Base-by-base conservation (phyloP, 2,113 vertebrate species). In the Pseudonaja textilis region DNA sequence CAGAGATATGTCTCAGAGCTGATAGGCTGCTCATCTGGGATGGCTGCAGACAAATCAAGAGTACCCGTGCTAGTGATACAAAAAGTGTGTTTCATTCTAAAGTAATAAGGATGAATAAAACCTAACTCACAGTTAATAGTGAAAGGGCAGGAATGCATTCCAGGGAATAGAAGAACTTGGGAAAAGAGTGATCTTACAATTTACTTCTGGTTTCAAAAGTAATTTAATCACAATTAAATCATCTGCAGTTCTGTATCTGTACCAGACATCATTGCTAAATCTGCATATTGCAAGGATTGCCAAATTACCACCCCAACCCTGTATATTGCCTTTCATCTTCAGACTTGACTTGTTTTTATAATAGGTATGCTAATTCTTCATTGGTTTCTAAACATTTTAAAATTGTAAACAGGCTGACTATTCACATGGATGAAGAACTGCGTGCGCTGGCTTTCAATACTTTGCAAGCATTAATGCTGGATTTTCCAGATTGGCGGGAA, bases 361-460 rank as follows among this genome's bases (percentile, higher is more conserved):
- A 10, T 6, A 50, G 47, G 86, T n/a, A 26, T 34, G n/a, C 12
- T 61, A 39, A 87, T n/a, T 25, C 56, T 87, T 87, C 29, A 14
- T 11, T 56, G 12, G 50, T 45, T 93, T 91, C 81, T 95, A 95
- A 85, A 96, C 29, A 52, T 12, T 52, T 52, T 12, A 94, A 96
- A 93, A 61, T 96, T 96, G 90, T 94, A 34, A 94, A 92, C 96
- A 99, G 99, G 97, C 96, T 99, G 96, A 99, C 99, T 89, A 98
- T 99, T 97, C 99, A 99, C 95, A 99, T 99, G 99, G 99, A 99
- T 90, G 99, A 99, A 97, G 99, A 99, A 96, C 98, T 99, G 69
- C 98, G 99, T 74, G 98, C 99, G 88, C 98, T 99, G 95, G 99
- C 99, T 95, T 99, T 99, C 97, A 99, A 99, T 90, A 99, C 99